Conservation (phyloP, 1,140 invertebrate genomes). For the Diplogasteroides magnus region DNA sequence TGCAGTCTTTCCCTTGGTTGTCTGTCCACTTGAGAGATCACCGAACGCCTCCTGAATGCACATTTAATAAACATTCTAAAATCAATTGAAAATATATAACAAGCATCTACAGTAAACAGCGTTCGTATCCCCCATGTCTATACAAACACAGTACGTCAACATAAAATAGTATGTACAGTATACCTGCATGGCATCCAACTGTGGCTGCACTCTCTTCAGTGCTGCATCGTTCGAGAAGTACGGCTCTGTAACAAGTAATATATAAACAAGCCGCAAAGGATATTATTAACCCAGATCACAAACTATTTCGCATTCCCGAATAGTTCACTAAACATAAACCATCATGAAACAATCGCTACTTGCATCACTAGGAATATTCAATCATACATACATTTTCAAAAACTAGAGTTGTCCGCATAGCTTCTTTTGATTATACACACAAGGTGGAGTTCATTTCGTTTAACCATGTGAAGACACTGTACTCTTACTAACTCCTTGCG, state of each 20-base stretch:
- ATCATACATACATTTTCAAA: background rate
- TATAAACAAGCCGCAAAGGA: background rate
- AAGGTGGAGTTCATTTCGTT: no score
- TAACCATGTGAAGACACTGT: no score
- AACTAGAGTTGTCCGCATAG: no score
- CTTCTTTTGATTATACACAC: no score
- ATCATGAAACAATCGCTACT: background rate
- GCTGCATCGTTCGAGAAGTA: background rate
- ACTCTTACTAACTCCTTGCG: no score
- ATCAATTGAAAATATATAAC: no score
- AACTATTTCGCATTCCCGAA: background rate
- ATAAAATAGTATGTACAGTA: no score
- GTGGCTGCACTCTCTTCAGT: background rate
- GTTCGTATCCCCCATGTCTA: no score
- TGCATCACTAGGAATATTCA: background rate
- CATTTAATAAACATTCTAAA: no score
- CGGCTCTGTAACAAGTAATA: background rate
- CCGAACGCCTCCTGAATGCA: background rate
- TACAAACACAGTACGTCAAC: no score
- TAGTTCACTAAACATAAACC: background rate
- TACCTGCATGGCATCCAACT: background rate
- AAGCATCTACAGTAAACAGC: no score
- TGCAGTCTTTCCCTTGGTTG: background rate
- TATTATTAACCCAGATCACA: background rate
- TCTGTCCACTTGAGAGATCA: background rate